Evolutionary conservation across 1,140 invertebrate genomes (phyloP), one percentile per base, ranked within the genome.

Genomic region (Probaryconus sp.): DNA sequence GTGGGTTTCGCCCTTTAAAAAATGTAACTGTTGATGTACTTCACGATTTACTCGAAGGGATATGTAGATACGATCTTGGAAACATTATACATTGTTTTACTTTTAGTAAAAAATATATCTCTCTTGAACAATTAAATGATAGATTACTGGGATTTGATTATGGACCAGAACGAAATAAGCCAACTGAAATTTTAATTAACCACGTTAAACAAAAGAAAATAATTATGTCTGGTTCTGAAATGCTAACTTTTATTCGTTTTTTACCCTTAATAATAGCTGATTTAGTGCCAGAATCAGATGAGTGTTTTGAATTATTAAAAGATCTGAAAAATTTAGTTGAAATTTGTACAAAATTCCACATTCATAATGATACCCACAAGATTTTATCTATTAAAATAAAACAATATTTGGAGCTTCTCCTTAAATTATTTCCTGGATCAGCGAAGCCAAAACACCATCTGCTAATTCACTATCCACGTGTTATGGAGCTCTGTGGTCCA

Each of bases 21-120:
- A 58, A 58, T 11, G 20, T 37, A 2, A 17, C 9, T 31, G 47
- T 60, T 4, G 65, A 70, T 31, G 16, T 53, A 5, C 50, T 70
- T 55, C 65, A 70, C 3, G 48, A 61, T 50, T n/a, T 53, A 9
- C 35, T 53, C 0, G 61, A 65, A 45, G 61, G 61, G 3, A 20
- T 35, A 2, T 30, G 24, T 26, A n/a, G 28, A 13, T 64, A 71
- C 18, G 68, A 58, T 31, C 11, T 56, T 14, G 43, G 31, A 1
- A 2, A 14, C n/a, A 31, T 71, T 43, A 26, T 64, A 35, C 2
- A 56, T 33, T 18, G 47, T 24, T 71, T 50, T 51, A 47, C 56
- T 42, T 43, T 33, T 20, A 21, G 5, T 26, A 13, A 40, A 10
- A 56, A 64, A 37, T 56, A 7, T n/a, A 64, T 71, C 20, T 35